Percentiles rank a stretch among this genome's conserved stretches.
phyloP scores from a whole-genome alignment of 1,140 invertebrate species.

The Uloborus diversus region DNA sequence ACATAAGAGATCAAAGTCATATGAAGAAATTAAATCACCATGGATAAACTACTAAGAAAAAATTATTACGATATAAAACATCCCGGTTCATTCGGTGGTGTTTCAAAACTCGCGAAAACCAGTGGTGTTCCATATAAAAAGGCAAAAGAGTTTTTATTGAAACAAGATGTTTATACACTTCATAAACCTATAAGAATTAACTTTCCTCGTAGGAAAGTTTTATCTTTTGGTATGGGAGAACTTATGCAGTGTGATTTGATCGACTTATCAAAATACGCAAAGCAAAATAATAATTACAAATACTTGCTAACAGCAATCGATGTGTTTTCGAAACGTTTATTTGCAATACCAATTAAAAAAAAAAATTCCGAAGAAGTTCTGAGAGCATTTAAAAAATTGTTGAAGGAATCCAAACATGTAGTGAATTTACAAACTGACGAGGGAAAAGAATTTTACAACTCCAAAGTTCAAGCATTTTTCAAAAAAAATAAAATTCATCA shows the following conservation, averaged over 20 bases:
- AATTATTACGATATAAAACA: constrained; percentile 37
- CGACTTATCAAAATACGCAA: constrained; percentile 49
- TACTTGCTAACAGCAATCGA: constrained; percentile 60
- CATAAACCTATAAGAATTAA: constrained; percentile 56
- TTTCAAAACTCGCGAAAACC: not conserved
- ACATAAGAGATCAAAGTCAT: too few species aligned
- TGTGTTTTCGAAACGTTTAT: constrained; percentile 58
- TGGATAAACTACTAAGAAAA: too few species aligned
- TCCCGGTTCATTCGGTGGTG: not conserved
- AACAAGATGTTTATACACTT: constrained; percentile 59
- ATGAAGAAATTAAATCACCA: too few species aligned
- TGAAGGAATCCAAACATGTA: constrained; percentile 14
- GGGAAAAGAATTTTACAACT: constrained; percentile 51
- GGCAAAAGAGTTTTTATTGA: constrained; percentile 43
- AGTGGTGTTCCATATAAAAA: not conserved
- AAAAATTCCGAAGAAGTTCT: constrained; percentile 57
- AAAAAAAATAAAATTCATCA: constrained; percentile 64
- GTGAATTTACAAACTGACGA: constrained; percentile 50
- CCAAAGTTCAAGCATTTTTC: constrained; percentile 61
- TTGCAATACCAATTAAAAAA: constrained; percentile 55
- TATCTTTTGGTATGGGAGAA: constrained; percentile 55
- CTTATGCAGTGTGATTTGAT: constrained; percentile 59
- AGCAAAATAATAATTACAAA: constrained; percentile 55
- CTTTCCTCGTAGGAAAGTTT: constrained; percentile 43
- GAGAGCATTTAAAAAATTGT: constrained; percentile 53